A percentile compares a stretch with the other conserved stretches of the same genome.
These are phyloP conservation scores for Agonopterix heracliana DNA, from an alignment of 2,888 invertebrate genomes.

Conservation along the genomic window DNA sequence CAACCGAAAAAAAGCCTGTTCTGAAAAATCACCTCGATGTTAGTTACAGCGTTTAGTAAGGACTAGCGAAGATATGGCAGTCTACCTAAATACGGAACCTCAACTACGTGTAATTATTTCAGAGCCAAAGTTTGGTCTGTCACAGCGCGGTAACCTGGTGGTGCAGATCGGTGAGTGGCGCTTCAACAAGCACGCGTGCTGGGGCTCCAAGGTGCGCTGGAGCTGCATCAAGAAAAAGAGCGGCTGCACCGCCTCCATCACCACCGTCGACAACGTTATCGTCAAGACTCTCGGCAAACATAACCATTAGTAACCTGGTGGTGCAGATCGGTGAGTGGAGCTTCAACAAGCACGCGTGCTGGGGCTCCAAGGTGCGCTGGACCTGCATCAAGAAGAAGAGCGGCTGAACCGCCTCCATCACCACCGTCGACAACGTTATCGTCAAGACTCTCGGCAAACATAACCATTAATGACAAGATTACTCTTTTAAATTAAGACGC, in stretches of 20 bases:
- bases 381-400: slow-evolving; percentile 67
- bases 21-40: too few relatives aligned
- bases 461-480: slow-evolving; percentile 36
- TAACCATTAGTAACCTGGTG: too few relatives aligned
- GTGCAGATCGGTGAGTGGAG: slow-evolving; percentile 67
- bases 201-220: slow-evolving; percentile 13
- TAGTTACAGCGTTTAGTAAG: too few relatives aligned
- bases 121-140: slow-evolving; percentile 64
- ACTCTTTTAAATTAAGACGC: slow-evolving; percentile 21
- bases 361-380: slow-evolving; percentile 67
- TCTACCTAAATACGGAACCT: too few relatives aligned
- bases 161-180: too few relatives aligned
- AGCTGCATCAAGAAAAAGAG: too few relatives aligned
- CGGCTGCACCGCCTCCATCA: too few relatives aligned
- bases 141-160: slow-evolving; percentile 43
- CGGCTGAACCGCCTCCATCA: slow-evolving; percentile 64
- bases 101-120: slow-evolving; percentile 19
- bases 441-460: slow-evolving; percentile 20
- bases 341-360: slow-evolving; percentile 64
- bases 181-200: too few relatives aligned
- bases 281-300: too few relatives aligned
- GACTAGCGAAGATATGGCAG: too few relatives aligned
- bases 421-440: slow-evolving; percentile 62
- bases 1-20: too few relatives aligned
- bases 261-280: too few relatives aligned